Conservation (phyloP, 2,888 invertebrate species). For the Notocelia uddmanniana region DNA sequence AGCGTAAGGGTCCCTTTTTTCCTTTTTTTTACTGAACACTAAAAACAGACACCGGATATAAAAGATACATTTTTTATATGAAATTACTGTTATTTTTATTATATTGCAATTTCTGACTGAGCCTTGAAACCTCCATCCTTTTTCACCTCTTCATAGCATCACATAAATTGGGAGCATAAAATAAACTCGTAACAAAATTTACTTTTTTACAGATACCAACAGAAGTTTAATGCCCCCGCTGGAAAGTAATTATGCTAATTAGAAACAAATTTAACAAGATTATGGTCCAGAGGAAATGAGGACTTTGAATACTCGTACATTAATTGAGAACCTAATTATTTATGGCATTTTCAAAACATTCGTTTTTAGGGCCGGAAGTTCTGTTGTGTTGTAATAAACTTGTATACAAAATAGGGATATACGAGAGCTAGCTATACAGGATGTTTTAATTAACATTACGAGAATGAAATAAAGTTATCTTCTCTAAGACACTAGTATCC, state of each 20-base stretch:
- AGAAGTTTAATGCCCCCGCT: conserved; percentile 28
- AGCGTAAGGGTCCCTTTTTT: too few species aligned
- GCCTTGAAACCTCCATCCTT: conserved; percentile 18
- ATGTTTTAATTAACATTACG: too few species aligned
- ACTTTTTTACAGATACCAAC: conserved; percentile 39
- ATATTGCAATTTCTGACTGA: not conserved
- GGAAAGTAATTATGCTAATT: conserved; percentile 43
- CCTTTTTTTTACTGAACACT: too few species aligned
- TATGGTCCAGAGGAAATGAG: conserved; percentile 36
- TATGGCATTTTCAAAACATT: conserved; percentile 44
- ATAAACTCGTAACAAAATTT: conserved; percentile 34
- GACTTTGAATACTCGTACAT: conserved; percentile 34
- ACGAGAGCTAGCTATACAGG: too few species aligned
- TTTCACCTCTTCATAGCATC: conserved; percentile 38
- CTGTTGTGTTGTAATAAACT: too few species aligned
- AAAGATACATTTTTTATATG: too few species aligned
- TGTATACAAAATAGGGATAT: not conserved
- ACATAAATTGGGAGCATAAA: conserved; percentile 31
- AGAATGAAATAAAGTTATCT: too few species aligned
- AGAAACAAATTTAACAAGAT: conserved; percentile 38
- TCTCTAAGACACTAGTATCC: too few species aligned
- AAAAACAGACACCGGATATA: too few species aligned
- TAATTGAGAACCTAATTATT: conserved; percentile 48
- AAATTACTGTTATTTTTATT: not conserved
- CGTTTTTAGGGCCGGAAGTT: not conserved